Evolutionary conservation across 2,113 vertebrate species (phyloP).

Genomic region (Rynchops niger): DNA sequence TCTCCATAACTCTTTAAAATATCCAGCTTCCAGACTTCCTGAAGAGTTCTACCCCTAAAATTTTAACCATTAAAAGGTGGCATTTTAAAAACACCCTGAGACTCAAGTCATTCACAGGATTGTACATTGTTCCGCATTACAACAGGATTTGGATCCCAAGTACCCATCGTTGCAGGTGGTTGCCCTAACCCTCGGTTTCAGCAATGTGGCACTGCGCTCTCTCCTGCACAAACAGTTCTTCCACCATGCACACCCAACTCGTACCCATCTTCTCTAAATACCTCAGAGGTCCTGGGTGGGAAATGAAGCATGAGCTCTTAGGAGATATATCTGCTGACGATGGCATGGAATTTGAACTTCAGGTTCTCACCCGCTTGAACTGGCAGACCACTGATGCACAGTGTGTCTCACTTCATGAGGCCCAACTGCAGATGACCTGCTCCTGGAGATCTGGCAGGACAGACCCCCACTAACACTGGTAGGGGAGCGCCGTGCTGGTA

Average conservation of each 20-base stretch:
- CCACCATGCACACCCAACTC: not conserved
- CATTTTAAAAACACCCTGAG: not conserved
- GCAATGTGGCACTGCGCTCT: fast-evolving
- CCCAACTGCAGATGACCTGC: fast-evolving
- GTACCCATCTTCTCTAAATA: not conserved
- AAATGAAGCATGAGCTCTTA: not conserved
- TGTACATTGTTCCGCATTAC: too few species aligned
- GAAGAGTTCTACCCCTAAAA: not conserved
- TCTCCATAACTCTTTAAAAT: not conserved
- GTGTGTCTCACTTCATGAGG: fast-evolving
- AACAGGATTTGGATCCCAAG: not conserved
- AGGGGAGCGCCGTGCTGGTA: not conserved
- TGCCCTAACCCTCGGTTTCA: not conserved
- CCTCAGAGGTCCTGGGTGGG: not conserved
- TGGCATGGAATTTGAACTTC: not conserved
- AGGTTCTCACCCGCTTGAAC: not conserved
- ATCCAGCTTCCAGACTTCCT: not conserved
- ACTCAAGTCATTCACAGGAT: not conserved
- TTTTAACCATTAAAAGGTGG: not conserved
- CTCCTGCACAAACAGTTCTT: not conserved
- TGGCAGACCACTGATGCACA: not conserved
- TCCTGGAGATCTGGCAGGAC: not conserved
- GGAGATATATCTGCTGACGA: not conserved
- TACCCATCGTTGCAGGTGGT: not conserved
- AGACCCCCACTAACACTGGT: not conserved